These are phyloP conservation scores for Ischnus inquisitorius DNA, from an alignment of 2,888 invertebrate genomes.

Conservation along the genomic window DNA sequence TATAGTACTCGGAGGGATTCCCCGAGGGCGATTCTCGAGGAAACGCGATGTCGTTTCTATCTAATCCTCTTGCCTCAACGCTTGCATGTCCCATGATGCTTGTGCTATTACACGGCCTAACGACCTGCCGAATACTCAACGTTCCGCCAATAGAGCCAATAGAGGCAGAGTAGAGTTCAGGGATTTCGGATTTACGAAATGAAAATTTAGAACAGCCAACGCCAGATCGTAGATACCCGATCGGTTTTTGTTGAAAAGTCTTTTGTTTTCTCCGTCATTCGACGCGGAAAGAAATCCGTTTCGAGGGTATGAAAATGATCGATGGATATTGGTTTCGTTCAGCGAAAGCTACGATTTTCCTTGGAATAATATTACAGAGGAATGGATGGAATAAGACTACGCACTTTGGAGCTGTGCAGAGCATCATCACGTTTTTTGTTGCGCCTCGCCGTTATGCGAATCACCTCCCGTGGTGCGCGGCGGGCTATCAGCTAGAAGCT, in stretches of 20 bases:
- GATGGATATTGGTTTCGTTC: neutral
- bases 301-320: neutral
- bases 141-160: slow-evolving; percentile 20
- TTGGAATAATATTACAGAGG: slow-evolving; percentile 17
- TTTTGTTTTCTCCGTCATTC: neutral
- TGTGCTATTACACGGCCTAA: slow-evolving; percentile 46
- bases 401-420: slow-evolving; percentile 42
- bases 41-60: slow-evolving; percentile 35
- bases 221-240: no score
- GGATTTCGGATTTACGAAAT: slow-evolving; percentile 1
- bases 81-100: slow-evolving; percentile 25
- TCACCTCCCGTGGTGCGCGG: slow-evolving; percentile 27
- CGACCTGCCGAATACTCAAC: slow-evolving; percentile 46
- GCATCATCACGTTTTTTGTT: slow-evolving; percentile 54
- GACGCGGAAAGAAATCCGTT: neutral
- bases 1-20: slow-evolving; percentile 26
- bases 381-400: slow-evolving; percentile 32
- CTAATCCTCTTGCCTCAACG: neutral
- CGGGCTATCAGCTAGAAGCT: slow-evolving; percentile 35
- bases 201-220: slow-evolving; percentile 2
- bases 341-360: neutral
- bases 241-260: neutral
- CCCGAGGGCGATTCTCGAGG: slow-evolving; percentile 33
- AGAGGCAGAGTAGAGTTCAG: neutral
- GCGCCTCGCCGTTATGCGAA: slow-evolving; percentile 37